These are phyloP conservation scores for Erebia ligea DNA, from an alignment of 2,888 invertebrate species.

Conservation along the genomic window DNA sequence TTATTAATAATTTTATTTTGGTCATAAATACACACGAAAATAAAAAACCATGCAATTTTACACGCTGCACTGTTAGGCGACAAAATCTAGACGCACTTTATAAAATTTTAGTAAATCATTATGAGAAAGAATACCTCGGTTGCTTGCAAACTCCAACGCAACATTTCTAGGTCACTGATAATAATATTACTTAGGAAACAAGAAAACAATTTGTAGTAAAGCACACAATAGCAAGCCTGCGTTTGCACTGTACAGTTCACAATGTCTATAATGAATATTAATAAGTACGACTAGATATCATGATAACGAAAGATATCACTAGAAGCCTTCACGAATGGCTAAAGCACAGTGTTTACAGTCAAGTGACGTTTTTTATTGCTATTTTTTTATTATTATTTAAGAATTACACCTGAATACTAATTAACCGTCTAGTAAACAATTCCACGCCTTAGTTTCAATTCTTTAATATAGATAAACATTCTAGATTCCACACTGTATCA, in stretches of 20 bases:
- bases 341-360: slow-evolving; percentile 30
- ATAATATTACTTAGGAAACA: neutral
- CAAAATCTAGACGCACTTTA: neutral
- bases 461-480: neutral
- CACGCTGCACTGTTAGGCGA: neutral
- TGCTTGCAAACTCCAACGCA: slow-evolving; percentile 62
- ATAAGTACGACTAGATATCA: slow-evolving; percentile 70
- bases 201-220: slow-evolving; percentile 13
- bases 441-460: neutral
- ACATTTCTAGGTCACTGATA: slow-evolving; percentile 48
- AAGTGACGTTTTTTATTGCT: slow-evolving; percentile 17
- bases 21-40: neutral
- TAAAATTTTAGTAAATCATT: slow-evolving; percentile 1
- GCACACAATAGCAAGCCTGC: slow-evolving; percentile 53
- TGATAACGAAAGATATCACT: slow-evolving; percentile 75
- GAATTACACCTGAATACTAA: neutral
- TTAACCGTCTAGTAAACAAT: neutral
- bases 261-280: slow-evolving; percentile 66
- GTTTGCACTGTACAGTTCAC: slow-evolving; percentile 62
- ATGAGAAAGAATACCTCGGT: slow-evolving; percentile 54
- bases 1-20: neutral
- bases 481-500: slow-evolving; percentile 3
- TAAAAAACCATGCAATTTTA: neutral
- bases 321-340: slow-evolving; percentile 59
- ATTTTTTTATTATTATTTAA: slow-evolving; percentile 1